phyloP scores from a whole-genome alignment of 1,140 invertebrate genomes.

The Brachionus asplanchnoidis region DNA sequence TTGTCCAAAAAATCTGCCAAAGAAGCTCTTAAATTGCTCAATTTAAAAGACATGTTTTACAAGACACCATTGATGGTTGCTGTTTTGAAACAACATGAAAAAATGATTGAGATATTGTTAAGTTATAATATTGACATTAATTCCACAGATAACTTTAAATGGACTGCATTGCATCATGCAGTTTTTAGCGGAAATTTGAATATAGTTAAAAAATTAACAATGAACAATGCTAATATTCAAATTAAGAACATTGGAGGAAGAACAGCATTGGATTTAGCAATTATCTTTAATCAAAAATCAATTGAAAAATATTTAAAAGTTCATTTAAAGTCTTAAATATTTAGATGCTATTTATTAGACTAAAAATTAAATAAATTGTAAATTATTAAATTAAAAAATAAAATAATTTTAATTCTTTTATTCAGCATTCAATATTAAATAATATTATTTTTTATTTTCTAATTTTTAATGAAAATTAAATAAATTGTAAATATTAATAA shows the following conservation, averaged over 20 bases:
- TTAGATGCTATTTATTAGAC: neutral
- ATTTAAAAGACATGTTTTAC: neutral
- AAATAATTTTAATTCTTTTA: too few relatives aligned
- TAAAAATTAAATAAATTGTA: neutral
- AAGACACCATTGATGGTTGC: slow-evolving; percentile 21
- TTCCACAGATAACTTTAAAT: neutral
- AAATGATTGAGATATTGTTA: slow-evolving; percentile 2
- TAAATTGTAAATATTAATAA: neutral
- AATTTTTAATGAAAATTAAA: too few relatives aligned
- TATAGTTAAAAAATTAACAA: neutral
- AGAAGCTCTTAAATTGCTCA: neutral
- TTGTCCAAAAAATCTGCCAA: neutral
- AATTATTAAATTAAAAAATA: too few relatives aligned
- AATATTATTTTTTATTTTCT: too few relatives aligned
- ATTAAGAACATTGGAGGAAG: neutral
- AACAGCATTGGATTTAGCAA: neutral
- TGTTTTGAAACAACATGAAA: neutral
- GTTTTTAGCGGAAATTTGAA: neutral
- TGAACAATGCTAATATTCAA: neutral
- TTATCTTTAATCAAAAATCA: neutral
- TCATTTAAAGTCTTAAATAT: too few relatives aligned
- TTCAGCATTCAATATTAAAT: too few relatives aligned
- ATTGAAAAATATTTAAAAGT: slow-evolving; percentile 19
- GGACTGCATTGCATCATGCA: neutral
- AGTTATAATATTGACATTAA: neutral